A percentile compares a stretch with the other conserved stretches of the same genome.
These are phyloP conservation scores for Blera fallax DNA, from an alignment of 2,888 invertebrate species.

Conservation along the genomic window DNA sequence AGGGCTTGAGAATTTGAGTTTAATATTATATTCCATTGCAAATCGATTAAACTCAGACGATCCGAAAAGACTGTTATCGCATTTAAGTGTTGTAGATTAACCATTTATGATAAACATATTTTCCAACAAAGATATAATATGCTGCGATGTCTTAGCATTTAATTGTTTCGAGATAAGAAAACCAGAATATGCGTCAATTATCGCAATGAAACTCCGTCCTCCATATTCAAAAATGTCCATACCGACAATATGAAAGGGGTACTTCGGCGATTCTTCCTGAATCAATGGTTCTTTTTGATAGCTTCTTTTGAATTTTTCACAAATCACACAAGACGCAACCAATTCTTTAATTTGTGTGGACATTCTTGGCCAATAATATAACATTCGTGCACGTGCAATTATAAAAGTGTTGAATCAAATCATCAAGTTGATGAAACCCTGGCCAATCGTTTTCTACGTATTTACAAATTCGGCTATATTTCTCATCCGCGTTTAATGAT, in stretches of 20 bases:
- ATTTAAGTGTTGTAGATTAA: slow-evolving; percentile 63
- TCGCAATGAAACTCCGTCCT: slow-evolving; percentile 16
- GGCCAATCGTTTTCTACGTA: slow-evolving; percentile 14
- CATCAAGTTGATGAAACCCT: background rate
- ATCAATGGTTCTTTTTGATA: slow-evolving; percentile 48
- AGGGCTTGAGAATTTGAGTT: slow-evolving; percentile 52
- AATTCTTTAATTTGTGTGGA: slow-evolving; percentile 74
- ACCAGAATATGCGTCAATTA: slow-evolving; percentile 49
- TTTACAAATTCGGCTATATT: background rate
- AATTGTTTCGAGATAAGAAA: slow-evolving; percentile 2
- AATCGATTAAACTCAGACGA: slow-evolving; percentile 46
- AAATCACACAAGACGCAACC: slow-evolving; percentile 6
- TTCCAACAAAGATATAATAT: slow-evolving; percentile 3
- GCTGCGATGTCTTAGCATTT: slow-evolving; percentile 3
- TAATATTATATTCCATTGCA: slow-evolving; percentile 28
- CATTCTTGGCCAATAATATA: slow-evolving; percentile 76
- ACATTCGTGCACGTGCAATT: slow-evolving; percentile 68
- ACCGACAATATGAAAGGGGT: slow-evolving; percentile 45
- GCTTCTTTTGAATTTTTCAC: slow-evolving; percentile 34
- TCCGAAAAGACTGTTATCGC: slow-evolving; percentile 32
- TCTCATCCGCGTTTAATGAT: background rate
- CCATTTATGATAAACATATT: slow-evolving; percentile 66
- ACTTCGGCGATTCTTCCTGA: slow-evolving; percentile 29
- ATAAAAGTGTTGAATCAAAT: background rate
- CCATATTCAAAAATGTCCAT: slow-evolving; percentile 55